These are phyloP conservation scores for Mongoloraphidia duomilia DNA, from an alignment of 2,888 invertebrate species.

Conservation along the genomic window DNA sequence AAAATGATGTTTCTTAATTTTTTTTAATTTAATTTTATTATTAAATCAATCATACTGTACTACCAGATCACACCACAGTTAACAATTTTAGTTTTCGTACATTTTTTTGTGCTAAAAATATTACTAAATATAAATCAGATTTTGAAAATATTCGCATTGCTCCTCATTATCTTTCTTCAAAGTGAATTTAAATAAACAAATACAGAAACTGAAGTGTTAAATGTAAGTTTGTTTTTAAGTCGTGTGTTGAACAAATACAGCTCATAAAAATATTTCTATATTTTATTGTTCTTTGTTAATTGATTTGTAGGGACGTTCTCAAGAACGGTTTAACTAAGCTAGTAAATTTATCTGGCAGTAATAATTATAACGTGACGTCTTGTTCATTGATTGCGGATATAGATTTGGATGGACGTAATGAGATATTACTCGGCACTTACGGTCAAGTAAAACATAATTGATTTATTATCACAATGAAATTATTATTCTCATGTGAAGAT, in stretches of 20 bases:
- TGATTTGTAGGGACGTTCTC: conserved; percentile 31
- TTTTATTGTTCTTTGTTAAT: background rate
- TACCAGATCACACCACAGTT: background rate
- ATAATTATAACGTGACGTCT: conserved; percentile 41
- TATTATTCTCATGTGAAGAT: background rate
- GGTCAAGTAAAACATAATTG: conserved; percentile 32
- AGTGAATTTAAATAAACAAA: no score
- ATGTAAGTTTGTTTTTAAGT: no score
- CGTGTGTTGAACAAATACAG: background rate
- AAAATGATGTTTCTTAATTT: no score
- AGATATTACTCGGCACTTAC: conserved; percentile 54
- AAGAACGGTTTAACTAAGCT: conserved; percentile 32
- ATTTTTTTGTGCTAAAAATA: background rate
- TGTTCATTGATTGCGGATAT: conserved; percentile 49
- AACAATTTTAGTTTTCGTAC: no score
- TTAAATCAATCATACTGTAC: no score
- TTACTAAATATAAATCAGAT: background rate
- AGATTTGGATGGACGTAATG: conserved; percentile 53
- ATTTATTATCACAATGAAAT: background rate
- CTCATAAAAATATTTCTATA: background rate
- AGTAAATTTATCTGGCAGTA: conserved; percentile 32
- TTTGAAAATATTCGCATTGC: background rate
- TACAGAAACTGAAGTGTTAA: no score
- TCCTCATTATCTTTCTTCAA: no score
- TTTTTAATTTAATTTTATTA: no score